These are phyloP conservation scores for Andricus quercusramuli DNA, from an alignment of 2,888 invertebrate genomes.

Conservation along the genomic window DNA sequence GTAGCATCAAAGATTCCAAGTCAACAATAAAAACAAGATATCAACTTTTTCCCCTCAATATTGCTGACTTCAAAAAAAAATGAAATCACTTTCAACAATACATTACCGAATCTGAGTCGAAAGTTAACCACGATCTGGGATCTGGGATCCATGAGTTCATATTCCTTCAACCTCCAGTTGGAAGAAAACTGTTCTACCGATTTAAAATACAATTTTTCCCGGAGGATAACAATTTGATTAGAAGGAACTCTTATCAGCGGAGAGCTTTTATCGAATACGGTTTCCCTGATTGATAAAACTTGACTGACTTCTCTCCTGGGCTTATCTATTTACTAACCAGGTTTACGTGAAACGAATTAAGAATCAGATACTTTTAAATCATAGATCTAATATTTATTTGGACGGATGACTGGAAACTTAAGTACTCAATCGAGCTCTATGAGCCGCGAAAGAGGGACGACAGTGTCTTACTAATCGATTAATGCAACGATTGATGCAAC, in stretches of 20 bases:
- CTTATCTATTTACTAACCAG: neutral
- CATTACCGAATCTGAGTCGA: constrained; percentile 61
- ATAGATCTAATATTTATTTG: neutral
- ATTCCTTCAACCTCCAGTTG: neutral
- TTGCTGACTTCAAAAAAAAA: neutral
- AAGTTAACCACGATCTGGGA: constrained; percentile 66
- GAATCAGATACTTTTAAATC: neutral
- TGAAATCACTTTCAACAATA: neutral
- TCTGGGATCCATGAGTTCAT: constrained; percentile 69
- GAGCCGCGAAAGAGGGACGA: neutral
- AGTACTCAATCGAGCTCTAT: neutral
- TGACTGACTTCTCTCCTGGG: neutral
- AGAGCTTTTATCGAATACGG: neutral
- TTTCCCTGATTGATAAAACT: neutral
- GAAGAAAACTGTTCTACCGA: neutral
- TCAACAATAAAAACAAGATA: neutral
- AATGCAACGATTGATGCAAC: constrained; percentile 40
- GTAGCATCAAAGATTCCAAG: constrained; percentile 6
- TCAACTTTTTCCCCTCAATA: constrained; percentile 4
- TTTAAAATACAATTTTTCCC: neutral
- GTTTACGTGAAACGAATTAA: neutral
- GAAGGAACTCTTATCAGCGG: neutral
- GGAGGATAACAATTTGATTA: neutral
- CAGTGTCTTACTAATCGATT: constrained; percentile 29
- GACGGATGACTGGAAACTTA: neutral